These are phyloP conservation scores for Momotus momota DNA, from an alignment of 2,797 vertebrate species.

Conservation along the genomic window DNA sequence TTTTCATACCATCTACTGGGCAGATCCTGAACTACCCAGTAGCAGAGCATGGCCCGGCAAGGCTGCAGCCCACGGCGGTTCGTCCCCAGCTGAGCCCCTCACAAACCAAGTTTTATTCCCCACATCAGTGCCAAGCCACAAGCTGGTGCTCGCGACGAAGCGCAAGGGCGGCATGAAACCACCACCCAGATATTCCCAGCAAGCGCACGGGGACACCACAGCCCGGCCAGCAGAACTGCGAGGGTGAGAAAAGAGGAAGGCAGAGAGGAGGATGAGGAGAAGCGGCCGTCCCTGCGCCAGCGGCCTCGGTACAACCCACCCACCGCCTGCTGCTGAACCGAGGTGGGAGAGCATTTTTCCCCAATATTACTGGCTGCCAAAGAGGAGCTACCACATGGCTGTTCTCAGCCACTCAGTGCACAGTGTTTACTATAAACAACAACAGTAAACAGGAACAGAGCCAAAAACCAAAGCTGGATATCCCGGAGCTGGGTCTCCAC, in stretches of 20 bases:
- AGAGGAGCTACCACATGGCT: slow-evolving; percentile 54
- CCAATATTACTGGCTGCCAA: slow-evolving; percentile 33
- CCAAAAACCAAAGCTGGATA: background rate
- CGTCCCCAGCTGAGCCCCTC: background rate
- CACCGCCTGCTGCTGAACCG: background rate
- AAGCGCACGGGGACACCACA: background rate
- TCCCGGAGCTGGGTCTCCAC: background rate
- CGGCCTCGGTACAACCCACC: background rate
- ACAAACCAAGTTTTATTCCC: rapidly evolving
- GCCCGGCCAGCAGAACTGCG: background rate
- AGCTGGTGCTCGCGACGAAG: rapidly evolving
- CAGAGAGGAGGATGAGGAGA: background rate
- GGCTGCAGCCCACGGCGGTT: background rate
- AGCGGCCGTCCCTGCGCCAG: rapidly evolving
- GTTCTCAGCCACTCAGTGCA: slow-evolving; percentile 53
- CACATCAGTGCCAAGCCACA: background rate
- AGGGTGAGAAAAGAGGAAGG: background rate
- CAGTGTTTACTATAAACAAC: slow-evolving; percentile 42
- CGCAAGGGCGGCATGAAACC: background rate
- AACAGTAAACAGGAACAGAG: slow-evolving; percentile 53
- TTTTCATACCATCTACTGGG: slow-evolving; percentile 52
- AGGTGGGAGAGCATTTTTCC: slow-evolving; percentile 2
- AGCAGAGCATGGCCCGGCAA: background rate
- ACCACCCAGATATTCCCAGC: background rate
- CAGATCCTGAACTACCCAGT: slow-evolving; percentile 34